phyloP scores from a whole-genome alignment of 2,888 invertebrate species.

The Coenonympha arcania region DNA sequence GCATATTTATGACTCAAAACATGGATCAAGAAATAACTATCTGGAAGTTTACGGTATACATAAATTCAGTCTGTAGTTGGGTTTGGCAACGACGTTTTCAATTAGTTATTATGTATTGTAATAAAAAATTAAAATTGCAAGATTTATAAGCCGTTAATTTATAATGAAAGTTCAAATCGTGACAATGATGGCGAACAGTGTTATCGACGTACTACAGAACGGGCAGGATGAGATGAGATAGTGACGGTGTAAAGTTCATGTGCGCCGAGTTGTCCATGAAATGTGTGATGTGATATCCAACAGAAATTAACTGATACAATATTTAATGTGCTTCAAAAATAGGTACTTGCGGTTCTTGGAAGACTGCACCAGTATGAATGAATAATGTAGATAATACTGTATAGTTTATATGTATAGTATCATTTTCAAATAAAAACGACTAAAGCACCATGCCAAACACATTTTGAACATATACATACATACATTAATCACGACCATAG shows the following conservation, averaged over 20 bases:
- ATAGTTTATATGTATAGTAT: constrained; percentile 46
- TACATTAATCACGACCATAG: constrained; percentile 33
- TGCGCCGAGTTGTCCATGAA: constrained; percentile 16
- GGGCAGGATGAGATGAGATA: constrained; percentile 17
- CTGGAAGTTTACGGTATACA: constrained; percentile 62
- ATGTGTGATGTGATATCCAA: constrained; percentile 20
- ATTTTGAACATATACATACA: constrained; percentile 50
- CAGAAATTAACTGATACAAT: constrained; percentile 22
- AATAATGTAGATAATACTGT: constrained; percentile 62
- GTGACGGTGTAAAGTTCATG: constrained; percentile 10
- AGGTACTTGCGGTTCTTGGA: constrained; percentile 54
- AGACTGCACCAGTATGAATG: constrained; percentile 61
- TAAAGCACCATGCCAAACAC: constrained; percentile 66
- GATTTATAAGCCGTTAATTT: constrained; percentile 20
- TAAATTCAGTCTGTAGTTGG: constrained; percentile 68
- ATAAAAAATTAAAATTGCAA: constrained; percentile 21
- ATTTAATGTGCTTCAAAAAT: constrained; percentile 33
- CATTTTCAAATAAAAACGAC: constrained; percentile 57
- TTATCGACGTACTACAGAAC: constrained; percentile 11
- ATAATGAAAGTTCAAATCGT: constrained; percentile 16
- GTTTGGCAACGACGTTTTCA: constrained; percentile 68
- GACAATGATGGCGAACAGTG: constrained; percentile 25
- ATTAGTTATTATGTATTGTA: constrained; percentile 39
- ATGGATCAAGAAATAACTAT: constrained; percentile 46
- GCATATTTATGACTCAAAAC: constrained; percentile 32